A percentile compares a stretch with the other conserved stretches of the same genome.
These are phyloP conservation scores for Gymnosoma rotundatum DNA, from an alignment of 2,888 invertebrate genomes.

Conservation along the genomic window DNA sequence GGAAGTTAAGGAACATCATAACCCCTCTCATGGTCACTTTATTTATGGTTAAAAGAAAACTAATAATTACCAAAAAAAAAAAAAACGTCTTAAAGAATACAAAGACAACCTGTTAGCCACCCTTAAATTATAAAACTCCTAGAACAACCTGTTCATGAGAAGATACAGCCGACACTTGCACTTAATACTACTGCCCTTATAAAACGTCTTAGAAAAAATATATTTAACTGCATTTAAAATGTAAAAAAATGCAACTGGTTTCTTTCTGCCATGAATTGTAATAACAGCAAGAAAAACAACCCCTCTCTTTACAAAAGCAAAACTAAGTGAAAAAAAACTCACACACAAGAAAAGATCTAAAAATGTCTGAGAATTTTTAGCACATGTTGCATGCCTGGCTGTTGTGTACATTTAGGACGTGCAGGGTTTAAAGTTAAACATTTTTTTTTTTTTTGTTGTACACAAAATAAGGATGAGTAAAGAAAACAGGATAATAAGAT, in stretches of 20 bases:
- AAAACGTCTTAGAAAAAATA: constrained; percentile 20
- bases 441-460: not conserved
- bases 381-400: constrained; percentile 64
- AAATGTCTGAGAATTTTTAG: constrained; percentile 67
- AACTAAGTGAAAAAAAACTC: constrained; percentile 9
- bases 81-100: constrained; percentile 32
- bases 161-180: constrained; percentile 45
- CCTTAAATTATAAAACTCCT: constrained; percentile 46
- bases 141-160: constrained; percentile 56
- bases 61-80: not conserved
- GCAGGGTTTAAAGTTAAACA: constrained; percentile 37
- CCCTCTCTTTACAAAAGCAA: constrained; percentile 44
- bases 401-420: constrained; percentile 21
- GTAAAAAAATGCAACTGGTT: constrained; percentile 60
- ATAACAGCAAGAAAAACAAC: constrained; percentile 52
- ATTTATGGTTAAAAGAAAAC: constrained; percentile 14
- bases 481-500: constrained; percentile 69
- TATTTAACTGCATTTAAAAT: constrained; percentile 46
- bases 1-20: not conserved
- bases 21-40: constrained; percentile 37
- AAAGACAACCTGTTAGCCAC: constrained; percentile 51
- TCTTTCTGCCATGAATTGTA: not conserved
- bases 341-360: constrained; percentile 42
- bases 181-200: constrained; percentile 50
- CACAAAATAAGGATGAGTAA: constrained; percentile 57